Base-by-base conservation (phyloP, 2,797 vertebrate genomes). In the Halcyon leucocephala region DNA sequence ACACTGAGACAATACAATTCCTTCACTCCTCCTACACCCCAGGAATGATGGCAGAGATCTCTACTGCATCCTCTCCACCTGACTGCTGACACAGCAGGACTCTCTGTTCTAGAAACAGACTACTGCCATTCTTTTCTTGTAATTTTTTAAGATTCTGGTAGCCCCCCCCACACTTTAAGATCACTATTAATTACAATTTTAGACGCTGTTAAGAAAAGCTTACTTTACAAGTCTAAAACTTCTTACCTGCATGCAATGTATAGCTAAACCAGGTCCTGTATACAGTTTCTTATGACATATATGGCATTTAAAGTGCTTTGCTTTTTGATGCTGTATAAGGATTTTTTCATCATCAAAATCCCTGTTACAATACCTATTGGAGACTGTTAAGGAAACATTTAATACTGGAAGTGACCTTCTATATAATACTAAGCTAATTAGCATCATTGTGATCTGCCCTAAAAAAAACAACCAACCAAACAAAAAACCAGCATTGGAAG, bases 261-360 rank as follows among this genome's bases (percentile, higher is more conserved):
- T 99, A 62, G 99, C 99, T 97, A 99, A 98, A 28, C 99, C 99
- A 70, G 99, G 99, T 76, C 99, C 99, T 28, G 99, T 99, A 86
- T 99, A 99, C 60, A 99, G 95, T 90, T 99, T 99, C 96, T 99
- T 99, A 95, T 99, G 99, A 97, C 99, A 99, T 97, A 99, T 99
- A 76, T 99, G 99, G 91, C 99, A 99, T 98, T 99, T 99, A 96
- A 99, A 99, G 98, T 99, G 99, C 96, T 99, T 99, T 60, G 99
- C 99, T 98, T 99, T 99, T 97, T 99, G 99, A 90, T 99, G 99
- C 94, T 99, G 99, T 96, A 99, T 99, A 79, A 99, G 99, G 84
- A 99, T 99, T 97, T 99, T 99, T 96, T 99, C 99, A 93, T 99
- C 99, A 81, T 99, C 99, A 96, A 99, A 99, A 97, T 99, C 99